Percentiles rank a stretch among this genome's conserved stretches.
Conservation (phyloP, 2,113 vertebrate species). For the Pseudopodoces humilis region DNA sequence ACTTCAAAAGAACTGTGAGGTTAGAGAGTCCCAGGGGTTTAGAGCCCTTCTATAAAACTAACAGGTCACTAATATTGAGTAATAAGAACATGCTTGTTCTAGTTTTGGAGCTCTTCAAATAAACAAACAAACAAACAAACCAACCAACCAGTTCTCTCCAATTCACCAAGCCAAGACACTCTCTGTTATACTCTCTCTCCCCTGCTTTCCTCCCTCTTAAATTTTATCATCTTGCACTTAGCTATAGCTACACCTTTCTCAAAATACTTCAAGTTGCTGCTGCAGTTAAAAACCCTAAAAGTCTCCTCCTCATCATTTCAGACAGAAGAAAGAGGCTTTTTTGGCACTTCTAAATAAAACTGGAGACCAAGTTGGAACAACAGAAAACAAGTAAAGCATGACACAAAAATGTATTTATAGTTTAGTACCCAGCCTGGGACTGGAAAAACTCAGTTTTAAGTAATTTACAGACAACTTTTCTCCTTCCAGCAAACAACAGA, state of each 20-base stretch:
- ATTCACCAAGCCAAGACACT: not conserved
- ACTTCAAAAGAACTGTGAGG: not conserved
- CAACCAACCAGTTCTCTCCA: not conserved
- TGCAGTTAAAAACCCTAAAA: not conserved
- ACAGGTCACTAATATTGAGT: not conserved
- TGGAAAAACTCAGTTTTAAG: not conserved
- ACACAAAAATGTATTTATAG: not conserved
- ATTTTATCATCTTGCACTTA: not conserved
- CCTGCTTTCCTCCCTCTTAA: not conserved
- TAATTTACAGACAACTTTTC: not conserved
- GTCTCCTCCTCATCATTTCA: not conserved
- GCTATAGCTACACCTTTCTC: not conserved
- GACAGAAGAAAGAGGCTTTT: slow-evolving; percentile 15
- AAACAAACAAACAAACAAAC: not conserved
- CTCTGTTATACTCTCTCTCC: not conserved
- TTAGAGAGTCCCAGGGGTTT: not conserved
- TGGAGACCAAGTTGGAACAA: not conserved
- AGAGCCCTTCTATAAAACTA: not conserved
- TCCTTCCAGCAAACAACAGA: not conserved
- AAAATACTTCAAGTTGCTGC: slow-evolving; percentile 16
- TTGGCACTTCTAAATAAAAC: slow-evolving; percentile 32
- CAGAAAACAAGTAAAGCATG: not conserved
- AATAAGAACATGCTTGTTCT: not conserved
- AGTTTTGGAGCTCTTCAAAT: not conserved
- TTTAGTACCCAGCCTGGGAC: not conserved